Conservation (phyloP, 2,797 vertebrate species). For the Vespertilio murinus region DNA sequence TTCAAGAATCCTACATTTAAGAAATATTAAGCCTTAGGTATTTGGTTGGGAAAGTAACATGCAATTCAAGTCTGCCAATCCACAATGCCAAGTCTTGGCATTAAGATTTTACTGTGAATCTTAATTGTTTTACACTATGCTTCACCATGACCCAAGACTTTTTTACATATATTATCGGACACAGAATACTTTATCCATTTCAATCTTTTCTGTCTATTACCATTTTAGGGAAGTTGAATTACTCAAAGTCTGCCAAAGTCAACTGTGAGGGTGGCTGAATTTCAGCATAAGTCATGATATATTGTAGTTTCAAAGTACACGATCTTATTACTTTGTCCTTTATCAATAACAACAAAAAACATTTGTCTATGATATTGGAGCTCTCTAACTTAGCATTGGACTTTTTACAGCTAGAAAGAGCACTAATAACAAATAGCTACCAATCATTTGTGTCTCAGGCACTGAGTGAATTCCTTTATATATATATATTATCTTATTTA, state of each 20-base stretch:
- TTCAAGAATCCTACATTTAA: neutral
- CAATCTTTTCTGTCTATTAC: neutral
- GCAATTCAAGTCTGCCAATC: neutral
- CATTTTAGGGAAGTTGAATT: neutral
- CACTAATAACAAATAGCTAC: neutral
- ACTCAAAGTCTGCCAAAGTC: neutral
- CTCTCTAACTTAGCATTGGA: neutral
- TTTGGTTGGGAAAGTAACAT: neutral
- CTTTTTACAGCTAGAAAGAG: neutral
- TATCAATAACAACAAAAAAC: neutral
- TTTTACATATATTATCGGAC: neutral
- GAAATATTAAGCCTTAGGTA: neutral
- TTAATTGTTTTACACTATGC: neutral
- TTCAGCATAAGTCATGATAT: constrained; percentile 4
- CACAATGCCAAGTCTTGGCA: neutral
- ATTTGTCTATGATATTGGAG: neutral
- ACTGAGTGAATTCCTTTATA: neutral
- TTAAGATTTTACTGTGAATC: constrained; percentile 6
- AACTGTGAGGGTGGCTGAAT: neutral
- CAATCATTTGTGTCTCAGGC: neutral
- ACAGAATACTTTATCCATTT: constrained; percentile 9
- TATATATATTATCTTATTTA: neutral
- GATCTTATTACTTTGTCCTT: neutral
- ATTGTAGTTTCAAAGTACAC: neutral
- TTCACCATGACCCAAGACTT: neutral